Evolutionary conservation across 2,113 vertebrate species (phyloP).

Genomic region (Rallus limicola): DNA sequence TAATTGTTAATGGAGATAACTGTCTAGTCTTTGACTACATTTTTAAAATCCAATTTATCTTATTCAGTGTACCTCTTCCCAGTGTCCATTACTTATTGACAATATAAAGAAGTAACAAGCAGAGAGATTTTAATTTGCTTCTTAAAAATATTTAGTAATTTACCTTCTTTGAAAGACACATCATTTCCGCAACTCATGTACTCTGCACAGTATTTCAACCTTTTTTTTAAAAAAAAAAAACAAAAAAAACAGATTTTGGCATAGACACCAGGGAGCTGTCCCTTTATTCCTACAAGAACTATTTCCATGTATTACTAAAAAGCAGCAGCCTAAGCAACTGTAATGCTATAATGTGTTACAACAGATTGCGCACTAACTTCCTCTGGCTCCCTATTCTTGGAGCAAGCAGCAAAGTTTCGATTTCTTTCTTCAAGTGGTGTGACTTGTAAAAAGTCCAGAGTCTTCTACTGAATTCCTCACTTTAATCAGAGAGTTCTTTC

Average conservation of each 20-base stretch:
- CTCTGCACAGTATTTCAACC: background rate
- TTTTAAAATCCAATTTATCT: background rate
- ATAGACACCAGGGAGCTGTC: background rate
- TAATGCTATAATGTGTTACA: background rate
- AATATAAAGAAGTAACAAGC: slow-evolving; percentile 19
- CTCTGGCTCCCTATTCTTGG: background rate
- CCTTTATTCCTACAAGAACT: background rate
- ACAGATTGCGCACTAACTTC: background rate
- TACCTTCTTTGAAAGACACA: background rate
- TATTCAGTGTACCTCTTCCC: background rate
- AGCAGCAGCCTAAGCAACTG: background rate
- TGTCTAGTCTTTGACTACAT: background rate
- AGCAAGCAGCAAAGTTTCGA: background rate
- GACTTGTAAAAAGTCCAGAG: background rate
- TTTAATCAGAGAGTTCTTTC: background rate
- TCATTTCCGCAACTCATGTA: background rate
- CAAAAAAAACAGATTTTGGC: background rate
- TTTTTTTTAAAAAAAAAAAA: background rate
- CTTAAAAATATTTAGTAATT: slow-evolving; percentile 31
- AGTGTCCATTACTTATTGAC: background rate
- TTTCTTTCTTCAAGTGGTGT: background rate
- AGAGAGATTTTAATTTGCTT: slow-evolving; percentile 26
- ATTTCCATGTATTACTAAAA: background rate
- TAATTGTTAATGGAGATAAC: slow-evolving; percentile 2
- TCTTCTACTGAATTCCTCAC: background rate